These are phyloP conservation scores for Pseudolaguvia tuberculata DNA, from an alignment of 2,113 vertebrate species.

Conservation along the genomic window DNA sequence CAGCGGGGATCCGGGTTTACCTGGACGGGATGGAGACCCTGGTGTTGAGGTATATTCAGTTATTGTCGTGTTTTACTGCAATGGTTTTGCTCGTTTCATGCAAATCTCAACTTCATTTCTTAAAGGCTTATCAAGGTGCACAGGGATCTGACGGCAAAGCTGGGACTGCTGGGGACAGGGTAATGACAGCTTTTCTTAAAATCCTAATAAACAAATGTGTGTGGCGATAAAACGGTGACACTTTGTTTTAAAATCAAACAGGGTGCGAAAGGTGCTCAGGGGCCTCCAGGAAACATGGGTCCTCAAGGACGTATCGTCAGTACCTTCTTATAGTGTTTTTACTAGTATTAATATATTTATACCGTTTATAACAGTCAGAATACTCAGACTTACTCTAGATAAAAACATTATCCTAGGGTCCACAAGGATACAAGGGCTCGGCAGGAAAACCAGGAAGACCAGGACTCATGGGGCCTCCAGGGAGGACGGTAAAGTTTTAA, in stretches of 20 bases:
- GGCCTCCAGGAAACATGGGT: constrained; percentile 70
- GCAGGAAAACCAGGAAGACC: constrained; percentile 72
- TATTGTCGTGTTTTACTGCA: not conserved
- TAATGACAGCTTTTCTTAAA: constrained; percentile 43
- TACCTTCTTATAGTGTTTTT: constrained; percentile 41
- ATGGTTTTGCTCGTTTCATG: not conserved
- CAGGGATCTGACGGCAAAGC: constrained; percentile 64
- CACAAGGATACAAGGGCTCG: constrained; percentile 67
- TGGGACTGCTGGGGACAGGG: constrained; percentile 64
- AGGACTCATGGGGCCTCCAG: constrained; percentile 68
- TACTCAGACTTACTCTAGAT: constrained; percentile 45
- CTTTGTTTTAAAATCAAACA: constrained; percentile 46
- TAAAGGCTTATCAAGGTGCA: constrained; percentile 75
- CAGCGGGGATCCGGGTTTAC: constrained; percentile 68
- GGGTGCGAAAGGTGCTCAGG: constrained; percentile 71
- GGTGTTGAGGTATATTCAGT: constrained; percentile 68
- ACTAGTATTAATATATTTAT: constrained; percentile 30
- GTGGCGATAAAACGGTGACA: not conserved
- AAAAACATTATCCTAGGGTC: constrained; percentile 57
- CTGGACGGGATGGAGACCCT: constrained; percentile 69
- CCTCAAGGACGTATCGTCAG: constrained; percentile 69
- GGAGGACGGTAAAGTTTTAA: constrained; percentile 63
- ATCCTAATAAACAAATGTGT: constrained; percentile 1
- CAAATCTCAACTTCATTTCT: constrained; percentile 10
- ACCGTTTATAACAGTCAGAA: constrained; percentile 35